Conservation (phyloP, 2,888 invertebrate genomes). For the Philhelius pedissequus region DNA sequence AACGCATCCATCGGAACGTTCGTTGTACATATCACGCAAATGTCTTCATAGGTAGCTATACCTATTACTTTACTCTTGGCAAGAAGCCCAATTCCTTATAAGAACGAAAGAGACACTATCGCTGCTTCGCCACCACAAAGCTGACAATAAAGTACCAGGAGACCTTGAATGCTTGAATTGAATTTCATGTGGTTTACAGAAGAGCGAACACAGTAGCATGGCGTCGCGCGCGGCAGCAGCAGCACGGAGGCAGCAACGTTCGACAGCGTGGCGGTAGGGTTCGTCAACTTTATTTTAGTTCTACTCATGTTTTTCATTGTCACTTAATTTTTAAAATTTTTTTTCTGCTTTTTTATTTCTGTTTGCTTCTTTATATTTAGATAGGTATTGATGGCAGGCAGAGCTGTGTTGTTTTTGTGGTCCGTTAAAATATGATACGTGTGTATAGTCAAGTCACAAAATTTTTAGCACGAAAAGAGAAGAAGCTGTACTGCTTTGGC, state of each 20-base stretch:
- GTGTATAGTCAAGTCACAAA: slow-evolving; percentile 37
- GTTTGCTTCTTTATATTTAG: neutral
- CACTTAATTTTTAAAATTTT: slow-evolving; percentile 11
- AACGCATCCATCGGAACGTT: slow-evolving; percentile 56
- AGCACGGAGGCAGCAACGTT: neutral
- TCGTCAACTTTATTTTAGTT: slow-evolving; percentile 45
- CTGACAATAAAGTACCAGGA: slow-evolving; percentile 33
- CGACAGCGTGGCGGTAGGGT: slow-evolving; percentile 5
- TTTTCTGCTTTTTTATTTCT: neutral
- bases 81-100: neutral
- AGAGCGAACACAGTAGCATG: slow-evolving; percentile 52
- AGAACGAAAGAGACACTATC: slow-evolving; percentile 41
- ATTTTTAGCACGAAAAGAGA: slow-evolving; percentile 42
- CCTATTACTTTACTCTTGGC: neutral
- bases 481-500: slow-evolving; percentile 33
- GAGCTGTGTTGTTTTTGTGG: slow-evolving; percentile 46
- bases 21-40: slow-evolving; percentile 44
- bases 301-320: slow-evolving; percentile 23
- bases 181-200: slow-evolving; percentile 66
- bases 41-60: slow-evolving; percentile 38
- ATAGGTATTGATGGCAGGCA: too few species aligned
- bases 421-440: slow-evolving; percentile 63
- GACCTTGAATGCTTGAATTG: slow-evolving; percentile 68
- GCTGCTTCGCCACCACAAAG: neutral
- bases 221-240: too few species aligned